These are phyloP conservation scores for Boleophthalmus pectinirostris DNA, from an alignment of 2,113 vertebrate species.

Conservation along the genomic window DNA sequence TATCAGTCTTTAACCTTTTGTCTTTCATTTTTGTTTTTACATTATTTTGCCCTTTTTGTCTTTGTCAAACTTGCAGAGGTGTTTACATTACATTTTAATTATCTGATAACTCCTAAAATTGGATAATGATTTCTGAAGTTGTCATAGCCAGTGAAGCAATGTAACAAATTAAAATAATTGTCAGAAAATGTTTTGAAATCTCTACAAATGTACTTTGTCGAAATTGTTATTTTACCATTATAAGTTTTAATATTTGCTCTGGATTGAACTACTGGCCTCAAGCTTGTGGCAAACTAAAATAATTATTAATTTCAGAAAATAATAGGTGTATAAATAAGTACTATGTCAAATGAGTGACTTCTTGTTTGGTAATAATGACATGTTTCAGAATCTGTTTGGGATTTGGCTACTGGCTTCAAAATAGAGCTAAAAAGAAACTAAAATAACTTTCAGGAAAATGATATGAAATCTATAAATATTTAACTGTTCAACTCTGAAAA, in stretches of 20 bases:
- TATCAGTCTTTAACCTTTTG: no score
- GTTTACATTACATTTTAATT: no score
- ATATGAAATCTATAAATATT: background rate
- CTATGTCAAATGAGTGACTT: no score
- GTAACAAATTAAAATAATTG: background rate
- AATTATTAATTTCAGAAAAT: background rate
- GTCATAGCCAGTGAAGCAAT: background rate
- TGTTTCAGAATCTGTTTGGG: constrained; percentile 10
- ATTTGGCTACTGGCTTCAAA: background rate
- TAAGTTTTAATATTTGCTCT: constrained; percentile 6
- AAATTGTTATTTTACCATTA: no score
- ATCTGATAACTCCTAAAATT: no score
- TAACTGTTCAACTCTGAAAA: background rate
- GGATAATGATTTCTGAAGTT: no score
- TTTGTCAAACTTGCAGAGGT: no score
- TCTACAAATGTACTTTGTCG: background rate
- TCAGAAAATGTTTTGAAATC: background rate
- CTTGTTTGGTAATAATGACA: background rate
- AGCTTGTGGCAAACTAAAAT: background rate
- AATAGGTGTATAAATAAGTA: no score
- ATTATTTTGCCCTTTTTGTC: no score
- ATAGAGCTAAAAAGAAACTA: background rate
- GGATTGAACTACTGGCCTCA: background rate
- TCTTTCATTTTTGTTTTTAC: no score
- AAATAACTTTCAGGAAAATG: background rate